Evolutionary conservation across 2,797 vertebrate species (phyloP).

Genomic region (Menidia menidia): DNA sequence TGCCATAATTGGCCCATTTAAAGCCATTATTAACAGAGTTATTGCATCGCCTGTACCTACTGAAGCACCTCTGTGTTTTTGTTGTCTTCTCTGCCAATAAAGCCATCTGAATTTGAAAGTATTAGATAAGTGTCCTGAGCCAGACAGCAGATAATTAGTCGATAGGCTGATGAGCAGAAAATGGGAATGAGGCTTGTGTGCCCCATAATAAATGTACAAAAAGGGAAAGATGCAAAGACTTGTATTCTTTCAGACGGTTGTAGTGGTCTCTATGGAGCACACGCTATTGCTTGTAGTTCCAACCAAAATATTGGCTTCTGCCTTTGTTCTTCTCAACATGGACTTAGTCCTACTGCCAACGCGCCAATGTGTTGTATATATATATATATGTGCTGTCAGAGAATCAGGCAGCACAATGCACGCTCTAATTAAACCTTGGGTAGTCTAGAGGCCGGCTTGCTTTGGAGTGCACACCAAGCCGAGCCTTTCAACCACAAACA

Average conservation of each 20-base stretch:
- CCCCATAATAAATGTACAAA: slow-evolving; percentile 36
- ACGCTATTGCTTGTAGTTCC: slow-evolving; percentile 43
- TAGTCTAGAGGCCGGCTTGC: slow-evolving; percentile 42
- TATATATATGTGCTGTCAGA: slow-evolving; percentile 8
- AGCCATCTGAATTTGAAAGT: slow-evolving; percentile 56
- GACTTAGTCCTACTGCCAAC: slow-evolving; percentile 62
- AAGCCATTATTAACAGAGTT: slow-evolving; percentile 75
- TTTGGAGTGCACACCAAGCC: slow-evolving; percentile 19
- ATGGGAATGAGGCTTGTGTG: slow-evolving; percentile 29
- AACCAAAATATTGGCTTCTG: slow-evolving; percentile 37
- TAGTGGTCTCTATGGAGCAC: slow-evolving; percentile 38
- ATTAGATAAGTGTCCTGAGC: slow-evolving; percentile 46
- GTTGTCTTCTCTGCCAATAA: slow-evolving; percentile 38
- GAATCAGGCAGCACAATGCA: slow-evolving; percentile 18
- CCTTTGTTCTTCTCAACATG: slow-evolving; percentile 47
- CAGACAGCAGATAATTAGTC: slow-evolving; percentile 57
- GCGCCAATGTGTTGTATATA: slow-evolving; percentile 7
- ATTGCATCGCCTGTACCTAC: slow-evolving; percentile 51
- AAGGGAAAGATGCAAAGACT: slow-evolving; percentile 16
- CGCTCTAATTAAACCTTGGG: slow-evolving; percentile 68
- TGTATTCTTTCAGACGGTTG: slow-evolving; percentile 15
- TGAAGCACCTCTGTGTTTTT: slow-evolving; percentile 37
- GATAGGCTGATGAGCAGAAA: slow-evolving; percentile 55
- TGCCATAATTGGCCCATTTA: slow-evolving; percentile 72
- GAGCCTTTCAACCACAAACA: slow-evolving; percentile 31